Evolutionary conservation across 2,888 invertebrate species (phyloP).

Genomic region (Caenorhabditis sp.): DNA sequence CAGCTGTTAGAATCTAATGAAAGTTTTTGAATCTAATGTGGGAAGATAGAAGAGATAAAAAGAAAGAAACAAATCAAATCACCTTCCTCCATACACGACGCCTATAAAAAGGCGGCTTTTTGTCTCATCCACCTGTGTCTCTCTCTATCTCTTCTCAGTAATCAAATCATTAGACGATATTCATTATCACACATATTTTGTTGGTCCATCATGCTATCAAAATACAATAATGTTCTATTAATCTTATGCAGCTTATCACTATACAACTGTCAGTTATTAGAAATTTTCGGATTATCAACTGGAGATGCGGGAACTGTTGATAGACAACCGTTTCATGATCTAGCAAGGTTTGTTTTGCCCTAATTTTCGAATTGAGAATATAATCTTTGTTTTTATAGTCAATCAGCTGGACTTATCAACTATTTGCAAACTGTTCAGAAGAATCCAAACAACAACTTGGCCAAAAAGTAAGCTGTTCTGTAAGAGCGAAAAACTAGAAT

Average conservation of each 20-base stretch:
- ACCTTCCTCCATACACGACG: not conserved
- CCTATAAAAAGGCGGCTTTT: slow-evolving; percentile 9
- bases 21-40: not conserved
- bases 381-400: slow-evolving; percentile 30
- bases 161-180: not conserved
- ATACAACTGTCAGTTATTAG: slow-evolving; percentile 38
- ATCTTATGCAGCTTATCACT: not conserved
- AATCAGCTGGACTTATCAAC: slow-evolving; percentile 56
- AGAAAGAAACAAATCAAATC: not conserved
- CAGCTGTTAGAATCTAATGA: not conserved
- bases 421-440: slow-evolving; percentile 53
- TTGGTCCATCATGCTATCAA: not conserved
- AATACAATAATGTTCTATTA: not conserved
- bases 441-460: slow-evolving; percentile 51
- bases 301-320: slow-evolving; percentile 56
- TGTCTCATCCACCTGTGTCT: slow-evolving; percentile 6
- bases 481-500: not conserved
- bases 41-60: not conserved
- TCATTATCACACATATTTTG: not conserved
- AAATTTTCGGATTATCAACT: slow-evolving; percentile 56
- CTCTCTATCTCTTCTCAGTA: slow-evolving; percentile 6
- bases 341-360: slow-evolving; percentile 45
- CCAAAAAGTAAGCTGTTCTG: slow-evolving; percentile 39
- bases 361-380: not conserved
- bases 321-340: slow-evolving; percentile 51